Base-by-base conservation (phyloP, 2,888 invertebrate species). In the Latheticus oryzae region DNA sequence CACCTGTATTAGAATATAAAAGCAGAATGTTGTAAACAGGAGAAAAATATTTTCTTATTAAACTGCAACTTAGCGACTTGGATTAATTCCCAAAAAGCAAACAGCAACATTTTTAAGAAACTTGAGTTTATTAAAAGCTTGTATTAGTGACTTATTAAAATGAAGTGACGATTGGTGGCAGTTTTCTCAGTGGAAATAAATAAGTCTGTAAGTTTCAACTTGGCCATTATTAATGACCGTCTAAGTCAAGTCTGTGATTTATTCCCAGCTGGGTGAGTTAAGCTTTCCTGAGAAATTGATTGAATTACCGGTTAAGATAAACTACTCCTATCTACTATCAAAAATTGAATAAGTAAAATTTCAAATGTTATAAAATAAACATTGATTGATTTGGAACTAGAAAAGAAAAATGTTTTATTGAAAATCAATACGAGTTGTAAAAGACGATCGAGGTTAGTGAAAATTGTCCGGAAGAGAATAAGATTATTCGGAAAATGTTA, bases 261-360 rank as follows among this genome's bases (percentile, higher is more conserved):
- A 62, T 57, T 52, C 59, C 35, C 53, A 23, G 26, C 21, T 21
- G 53, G 42, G 45, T 35, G 43, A 52, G 35, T 28, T 47, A 55
- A 57, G 53, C 54, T 59, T 50, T 51, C 37, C 45, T 26, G 40
- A 54, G 57, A 52, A 59, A 62, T 60, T 62, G 62, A 62, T 62
- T 62, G 56, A 60, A 62, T 62, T 62, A 62, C 62, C 54, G 57
- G 50, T 42, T 42, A 23, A 50, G 52, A 60, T 62, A 57, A 62
- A 62, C 59, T 62, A 56, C 57, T 57, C 52, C 48, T 58, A 58
- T 40, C 51, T 45, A 48, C 33, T 58, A 48, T 61, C 57, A 53
- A n/a, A n/a, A n/a, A n/a, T n/a, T n/a, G n/a, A n/a, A n/a, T n/a
- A n/a, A n/a, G n/a, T n/a, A n/a, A n/a, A n/a, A n/a, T n/a, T n/a